phyloP scores from a whole-genome alignment of 1,140 invertebrate genomes.

The Littorina saxatilis region DNA sequence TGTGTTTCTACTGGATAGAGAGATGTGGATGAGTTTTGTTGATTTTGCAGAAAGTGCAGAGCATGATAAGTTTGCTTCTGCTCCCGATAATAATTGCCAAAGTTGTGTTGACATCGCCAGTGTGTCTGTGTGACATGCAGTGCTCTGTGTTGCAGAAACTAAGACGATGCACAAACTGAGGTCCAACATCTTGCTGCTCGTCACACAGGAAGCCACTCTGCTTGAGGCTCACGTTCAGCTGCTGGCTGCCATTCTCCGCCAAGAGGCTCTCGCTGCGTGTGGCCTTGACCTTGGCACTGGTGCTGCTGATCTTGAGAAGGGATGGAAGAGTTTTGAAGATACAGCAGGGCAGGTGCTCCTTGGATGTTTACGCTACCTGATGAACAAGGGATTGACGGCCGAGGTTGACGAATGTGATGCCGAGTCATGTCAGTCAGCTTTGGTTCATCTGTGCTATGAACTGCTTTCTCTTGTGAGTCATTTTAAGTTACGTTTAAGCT shows the following conservation, averaged over 20 bases:
- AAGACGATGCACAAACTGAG: not conserved
- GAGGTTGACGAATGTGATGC: not conserved
- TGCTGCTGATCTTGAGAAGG: not conserved
- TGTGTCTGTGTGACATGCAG: too few species aligned
- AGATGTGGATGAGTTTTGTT: too few species aligned
- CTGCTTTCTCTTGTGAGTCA: not conserved
- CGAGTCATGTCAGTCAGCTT: not conserved
- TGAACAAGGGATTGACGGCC: not conserved
- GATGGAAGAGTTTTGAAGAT: not conserved
- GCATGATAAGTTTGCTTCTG: too few species aligned
- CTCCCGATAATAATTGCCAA: too few species aligned
- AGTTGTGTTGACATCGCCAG: too few species aligned
- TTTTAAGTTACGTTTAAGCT: too few species aligned
- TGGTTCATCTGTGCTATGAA: not conserved
- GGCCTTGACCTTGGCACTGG: not conserved
- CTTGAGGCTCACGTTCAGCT: slow-evolving; percentile 8
- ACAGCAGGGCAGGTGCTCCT: slow-evolving; percentile 8
- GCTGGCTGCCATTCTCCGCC: slow-evolving; percentile 12
- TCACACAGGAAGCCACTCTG: not conserved
- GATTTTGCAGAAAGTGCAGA: too few species aligned
- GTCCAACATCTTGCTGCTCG: not conserved
- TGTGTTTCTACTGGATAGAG: too few species aligned
- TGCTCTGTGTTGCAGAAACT: not conserved
- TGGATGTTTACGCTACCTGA: slow-evolving; percentile 15
- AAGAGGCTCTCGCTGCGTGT: not conserved